Conservation (phyloP, 2,888 invertebrate genomes). For the Ferrisia virgata region DNA sequence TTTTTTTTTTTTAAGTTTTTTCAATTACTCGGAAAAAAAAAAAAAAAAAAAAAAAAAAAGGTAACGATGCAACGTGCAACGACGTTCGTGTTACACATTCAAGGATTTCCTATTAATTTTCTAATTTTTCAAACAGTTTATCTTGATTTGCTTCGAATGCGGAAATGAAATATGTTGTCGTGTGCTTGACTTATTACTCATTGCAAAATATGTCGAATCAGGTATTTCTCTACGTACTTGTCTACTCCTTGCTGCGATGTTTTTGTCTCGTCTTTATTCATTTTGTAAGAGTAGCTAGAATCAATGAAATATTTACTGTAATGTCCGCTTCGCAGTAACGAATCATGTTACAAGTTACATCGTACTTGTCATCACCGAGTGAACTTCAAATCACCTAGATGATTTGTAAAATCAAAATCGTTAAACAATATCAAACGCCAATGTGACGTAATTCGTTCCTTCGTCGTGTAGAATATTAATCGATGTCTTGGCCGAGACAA, state of each 20-base stretch:
- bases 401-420: not conserved
- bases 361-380: not conserved
- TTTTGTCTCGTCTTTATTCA: not conserved
- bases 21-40: not conserved
- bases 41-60: not conserved
- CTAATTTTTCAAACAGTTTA: slow-evolving; percentile 11
- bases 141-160: not conserved
- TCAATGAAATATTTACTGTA: not conserved
- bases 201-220: slow-evolving; percentile 10
- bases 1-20: too few relatives aligned
- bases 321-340: not conserved
- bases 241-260: not conserved
- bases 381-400: not conserved
- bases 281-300: not conserved
- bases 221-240: not conserved
- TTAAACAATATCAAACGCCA: not conserved
- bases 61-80: not conserved
- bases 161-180: slow-evolving; percentile 11
- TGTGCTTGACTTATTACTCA: slow-evolving; percentile 21
- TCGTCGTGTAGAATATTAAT: too few relatives aligned
- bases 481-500: too few relatives aligned
- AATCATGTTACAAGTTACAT: not conserved
- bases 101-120: slow-evolving; percentile 24
- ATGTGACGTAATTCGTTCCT: too few relatives aligned
- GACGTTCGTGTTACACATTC: not conserved